Evolutionary conservation across 2,888 invertebrate genomes (phyloP), one percentile per base, ranked within the genome.

Genomic region (Chirona hameri): DNA sequence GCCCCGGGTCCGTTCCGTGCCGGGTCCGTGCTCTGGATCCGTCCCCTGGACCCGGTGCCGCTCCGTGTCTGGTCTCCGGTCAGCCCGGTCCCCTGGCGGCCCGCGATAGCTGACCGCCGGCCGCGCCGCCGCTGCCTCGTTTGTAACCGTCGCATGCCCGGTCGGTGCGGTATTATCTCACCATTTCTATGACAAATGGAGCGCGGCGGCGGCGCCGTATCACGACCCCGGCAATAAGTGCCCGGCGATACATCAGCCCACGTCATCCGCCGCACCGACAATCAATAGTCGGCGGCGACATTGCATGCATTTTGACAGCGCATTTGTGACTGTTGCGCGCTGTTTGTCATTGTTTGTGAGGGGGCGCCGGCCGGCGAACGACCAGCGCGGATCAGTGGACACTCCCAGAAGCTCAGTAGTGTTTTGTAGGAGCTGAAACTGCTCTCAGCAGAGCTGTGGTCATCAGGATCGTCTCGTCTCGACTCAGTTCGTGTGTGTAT

Each of bases 221-320:
- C 27, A 27, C 27, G 46, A 9, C 21, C 39, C 2, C 14, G 24
- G 76, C 76, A 76, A 76, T 76, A 76, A 76, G 76, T 39, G 21
- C 24, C 21, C 76, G 46, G 39, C 46, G 24, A 76, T 76, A n/a
- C 76, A 46, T 76, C 76, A 76, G 76, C 21, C 24, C 21, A 15
- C 27, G 76, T 76, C 76, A 76, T 76, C 76, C 46, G 76, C 21
- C 31, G 72, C 31, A 5, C 31, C 31, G 29, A 31, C 31, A 31
- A 29, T 76, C 76, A 46, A 76, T 46, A 46, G 21, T 12, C 52
- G 52, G 7, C 21, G 76, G 39, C 18, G 46, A 46, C 76, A 76
- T 39, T 76, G 46, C 46, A 76, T 76, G 76, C 76, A 76, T 76
- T 76, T 76, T 76, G 76, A 76, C 39, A 39, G 76, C 21, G 76